Evolutionary conservation across 1,140 invertebrate species (phyloP).

Genomic region (Anadara kagoshimensis): DNA sequence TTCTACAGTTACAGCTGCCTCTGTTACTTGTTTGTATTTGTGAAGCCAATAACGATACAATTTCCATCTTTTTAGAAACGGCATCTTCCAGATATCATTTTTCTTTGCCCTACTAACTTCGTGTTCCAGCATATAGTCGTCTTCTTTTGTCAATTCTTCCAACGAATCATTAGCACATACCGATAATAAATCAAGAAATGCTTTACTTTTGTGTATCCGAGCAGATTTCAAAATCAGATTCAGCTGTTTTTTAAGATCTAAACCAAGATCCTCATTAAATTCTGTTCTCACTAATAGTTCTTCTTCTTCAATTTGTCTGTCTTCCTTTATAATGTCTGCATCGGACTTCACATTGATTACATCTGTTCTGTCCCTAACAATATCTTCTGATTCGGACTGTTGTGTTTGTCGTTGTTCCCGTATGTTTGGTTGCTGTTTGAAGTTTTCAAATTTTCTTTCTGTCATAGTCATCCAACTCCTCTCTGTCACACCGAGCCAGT

Average conservation of each 20-base stretch:
- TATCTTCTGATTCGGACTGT: background rate
- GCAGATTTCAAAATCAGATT: no score
- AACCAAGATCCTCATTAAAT: conserved; percentile 1
- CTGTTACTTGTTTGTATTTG: conserved; percentile 33
- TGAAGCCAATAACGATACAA: conserved; percentile 68
- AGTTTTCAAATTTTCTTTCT: background rate
- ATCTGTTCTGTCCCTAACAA: background rate
- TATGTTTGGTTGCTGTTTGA: background rate
- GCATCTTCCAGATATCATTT: conserved; percentile 44
- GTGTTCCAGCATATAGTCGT: background rate
- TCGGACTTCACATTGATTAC: conserved; percentile 23
- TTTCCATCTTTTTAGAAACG: conserved; percentile 60
- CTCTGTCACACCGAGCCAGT: background rate
- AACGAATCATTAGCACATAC: no score
- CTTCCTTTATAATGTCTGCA: conserved; percentile 20
- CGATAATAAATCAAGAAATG: no score
- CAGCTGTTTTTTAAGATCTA: conserved; percentile 3
- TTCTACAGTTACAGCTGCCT: conserved; percentile 22
- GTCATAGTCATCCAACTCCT: background rate
- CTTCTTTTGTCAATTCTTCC: no score
- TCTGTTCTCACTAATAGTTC: conserved; percentile 14
- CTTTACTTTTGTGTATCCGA: no score
- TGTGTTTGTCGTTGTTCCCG: background rate
- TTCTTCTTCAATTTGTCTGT: conserved; percentile 32
- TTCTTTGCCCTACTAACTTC: background rate